Evolutionary conservation across 2,797 vertebrate genomes (phyloP).

Genomic region (Kryptolebias ocellatus): DNA sequence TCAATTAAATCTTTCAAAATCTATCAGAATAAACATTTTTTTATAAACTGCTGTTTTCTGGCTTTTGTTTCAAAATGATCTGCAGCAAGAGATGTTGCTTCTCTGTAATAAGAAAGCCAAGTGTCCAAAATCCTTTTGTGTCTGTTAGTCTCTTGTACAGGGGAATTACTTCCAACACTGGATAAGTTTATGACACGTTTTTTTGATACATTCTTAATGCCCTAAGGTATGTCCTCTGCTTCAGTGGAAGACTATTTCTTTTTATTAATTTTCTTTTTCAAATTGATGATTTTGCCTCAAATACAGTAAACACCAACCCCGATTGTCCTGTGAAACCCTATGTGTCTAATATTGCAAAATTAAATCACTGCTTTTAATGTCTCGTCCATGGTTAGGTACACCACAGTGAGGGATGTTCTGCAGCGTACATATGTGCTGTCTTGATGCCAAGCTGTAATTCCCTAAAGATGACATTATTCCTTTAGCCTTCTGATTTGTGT

Average conservation of each 20-base stretch:
- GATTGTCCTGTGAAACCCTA: too few relatives aligned
- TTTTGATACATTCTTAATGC: neutral
- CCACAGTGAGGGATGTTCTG: slow-evolving; percentile 2
- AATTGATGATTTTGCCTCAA: neutral
- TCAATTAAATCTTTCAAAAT: neutral
- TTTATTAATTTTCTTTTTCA: neutral
- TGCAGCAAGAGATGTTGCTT: too few relatives aligned
- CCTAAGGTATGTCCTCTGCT: neutral
- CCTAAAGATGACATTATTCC: slow-evolving; percentile 50
- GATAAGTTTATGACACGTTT: neutral
- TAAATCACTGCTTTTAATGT: slow-evolving; percentile 13
- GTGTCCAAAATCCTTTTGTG: too few relatives aligned
- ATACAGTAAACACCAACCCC: too few relatives aligned
- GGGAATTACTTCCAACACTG: neutral
- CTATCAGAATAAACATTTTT: too few relatives aligned
- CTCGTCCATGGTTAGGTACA: slow-evolving; percentile 12
- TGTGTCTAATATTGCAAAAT: neutral
- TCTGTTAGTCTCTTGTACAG: neutral
- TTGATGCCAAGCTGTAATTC: slow-evolving; percentile 47
- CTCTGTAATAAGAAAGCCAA: too few relatives aligned
- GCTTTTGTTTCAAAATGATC: too few relatives aligned
- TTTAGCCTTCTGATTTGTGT: slow-evolving; percentile 53
- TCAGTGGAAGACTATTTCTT: neutral
- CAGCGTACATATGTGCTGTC: slow-evolving; percentile 17
- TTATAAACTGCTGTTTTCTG: too few relatives aligned